A percentile compares a stretch with the other conserved stretches of the same genome.
These are phyloP conservation scores for Rhyacichthys aspro DNA, from an alignment of 2,797 vertebrate genomes.

Conservation along the genomic window DNA sequence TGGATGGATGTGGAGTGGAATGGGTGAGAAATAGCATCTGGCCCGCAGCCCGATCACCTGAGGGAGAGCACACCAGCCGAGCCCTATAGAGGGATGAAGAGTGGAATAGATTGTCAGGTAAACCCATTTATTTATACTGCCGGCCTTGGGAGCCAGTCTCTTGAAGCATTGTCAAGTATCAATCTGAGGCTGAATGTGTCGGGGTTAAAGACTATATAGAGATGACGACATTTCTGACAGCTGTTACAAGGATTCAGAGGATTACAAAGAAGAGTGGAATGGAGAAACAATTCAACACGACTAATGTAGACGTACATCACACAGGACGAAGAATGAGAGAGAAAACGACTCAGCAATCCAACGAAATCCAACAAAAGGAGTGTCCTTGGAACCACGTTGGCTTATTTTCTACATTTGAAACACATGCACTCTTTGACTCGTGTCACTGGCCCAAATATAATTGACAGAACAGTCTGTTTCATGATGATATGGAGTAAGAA, in stretches of 20 bases:
- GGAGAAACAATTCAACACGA: too few species aligned
- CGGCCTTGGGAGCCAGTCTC: slow-evolving; percentile 13
- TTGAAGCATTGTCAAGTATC: slow-evolving; percentile 22
- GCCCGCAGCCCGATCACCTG: slow-evolving; percentile 32
- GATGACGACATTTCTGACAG: slow-evolving; percentile 7
- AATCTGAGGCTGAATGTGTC: background rate
- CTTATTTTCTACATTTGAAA: too few species aligned
- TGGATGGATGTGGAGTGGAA: slow-evolving; percentile 23
- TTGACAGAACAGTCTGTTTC: too few species aligned
- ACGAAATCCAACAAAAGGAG: too few species aligned
- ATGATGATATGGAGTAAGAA: too few species aligned
- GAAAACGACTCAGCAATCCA: too few species aligned
- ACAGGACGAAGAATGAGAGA: too few species aligned
- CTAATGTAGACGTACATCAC: too few species aligned
- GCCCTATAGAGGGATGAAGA: slow-evolving; percentile 28
- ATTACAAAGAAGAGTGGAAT: background rate
- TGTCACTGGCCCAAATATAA: too few species aligned
- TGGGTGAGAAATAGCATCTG: slow-evolving; percentile 40
- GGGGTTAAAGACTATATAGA: background rate
- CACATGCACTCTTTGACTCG: too few species aligned
- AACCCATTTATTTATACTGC: slow-evolving; percentile 35
- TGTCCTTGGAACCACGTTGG: too few species aligned
- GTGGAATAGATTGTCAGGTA: slow-evolving; percentile 32
- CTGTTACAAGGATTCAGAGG: background rate
- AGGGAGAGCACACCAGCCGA: slow-evolving; percentile 3